Conservation (phyloP, 2,113 vertebrate genomes). For the Bubo scandiacus region DNA sequence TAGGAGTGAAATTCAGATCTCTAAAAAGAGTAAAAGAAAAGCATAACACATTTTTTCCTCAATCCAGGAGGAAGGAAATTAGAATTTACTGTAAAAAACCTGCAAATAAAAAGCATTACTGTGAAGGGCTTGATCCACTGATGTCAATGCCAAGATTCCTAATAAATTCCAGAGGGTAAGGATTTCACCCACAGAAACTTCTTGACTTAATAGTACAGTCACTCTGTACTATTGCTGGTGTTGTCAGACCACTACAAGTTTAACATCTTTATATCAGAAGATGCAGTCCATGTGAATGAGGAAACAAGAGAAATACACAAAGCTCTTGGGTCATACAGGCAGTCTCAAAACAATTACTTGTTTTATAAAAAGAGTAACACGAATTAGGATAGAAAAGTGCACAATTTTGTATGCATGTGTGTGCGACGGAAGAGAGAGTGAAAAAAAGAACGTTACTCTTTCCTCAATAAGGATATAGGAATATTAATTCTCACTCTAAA, state of each 20-base stretch:
- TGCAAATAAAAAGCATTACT: background rate
- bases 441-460: background rate
- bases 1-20: background rate
- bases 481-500: slow-evolving; percentile 12
- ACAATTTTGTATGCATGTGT: background rate
- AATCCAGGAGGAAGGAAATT: background rate
- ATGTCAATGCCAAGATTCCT: background rate
- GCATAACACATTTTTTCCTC: background rate
- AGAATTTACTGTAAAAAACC: background rate
- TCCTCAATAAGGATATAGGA: background rate
- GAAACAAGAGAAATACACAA: background rate
- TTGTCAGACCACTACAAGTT: background rate
- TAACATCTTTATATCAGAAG: slow-evolving; percentile 26
- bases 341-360: slow-evolving; percentile 25
- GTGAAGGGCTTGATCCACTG: background rate
- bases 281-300: background rate
- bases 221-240: background rate
- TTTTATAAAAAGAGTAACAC: background rate
- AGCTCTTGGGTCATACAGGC: background rate
- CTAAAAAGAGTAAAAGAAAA: background rate
- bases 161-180: background rate
- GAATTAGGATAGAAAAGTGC: background rate
- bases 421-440: background rate
- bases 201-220: background rate
- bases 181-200: background rate